Evolutionary conservation across 2,113 vertebrate genomes (phyloP).

Genomic region (Blennius ocellaris): DNA sequence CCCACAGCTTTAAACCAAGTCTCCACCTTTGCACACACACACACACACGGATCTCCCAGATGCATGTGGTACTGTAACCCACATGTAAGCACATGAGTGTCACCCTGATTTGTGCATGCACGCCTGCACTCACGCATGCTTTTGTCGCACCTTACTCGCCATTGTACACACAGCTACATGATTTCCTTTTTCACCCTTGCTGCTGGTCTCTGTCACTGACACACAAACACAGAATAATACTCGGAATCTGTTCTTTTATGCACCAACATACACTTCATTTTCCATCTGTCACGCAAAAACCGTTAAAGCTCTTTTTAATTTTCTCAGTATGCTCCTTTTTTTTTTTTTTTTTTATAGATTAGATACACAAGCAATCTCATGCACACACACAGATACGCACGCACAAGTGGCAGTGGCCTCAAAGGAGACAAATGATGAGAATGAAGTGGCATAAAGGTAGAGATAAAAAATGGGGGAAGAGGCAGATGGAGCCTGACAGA

Average conservation of each 20-base stretch:
- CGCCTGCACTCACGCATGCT: conserved; percentile 23
- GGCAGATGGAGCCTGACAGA: conserved; percentile 26
- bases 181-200: not conserved
- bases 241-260: conserved; percentile 42
- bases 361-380: conserved; percentile 44
- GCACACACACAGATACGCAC: not conserved
- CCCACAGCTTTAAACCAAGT: too few species aligned
- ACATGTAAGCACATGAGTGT: conserved; percentile 26
- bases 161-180: not conserved
- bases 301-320: conserved; percentile 76
- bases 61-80: conserved; percentile 20
- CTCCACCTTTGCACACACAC: too few species aligned
- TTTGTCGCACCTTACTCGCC: conserved; percentile 8
- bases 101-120: conserved; percentile 10
- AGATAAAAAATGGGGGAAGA: conserved; percentile 24
- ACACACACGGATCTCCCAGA: not conserved
- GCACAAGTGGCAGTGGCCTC: conserved; percentile 3
- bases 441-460: conserved; percentile 60
- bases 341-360: conserved; percentile 49
- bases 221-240: conserved; percentile 33
- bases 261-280: conserved; percentile 55
- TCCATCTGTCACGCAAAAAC: conserved; percentile 66
- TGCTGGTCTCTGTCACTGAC: not conserved
- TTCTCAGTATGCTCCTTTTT: conserved; percentile 55
- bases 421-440: conserved; percentile 53